Conservation (phyloP, 2,888 invertebrate genomes). For the Acleris literana region DNA sequence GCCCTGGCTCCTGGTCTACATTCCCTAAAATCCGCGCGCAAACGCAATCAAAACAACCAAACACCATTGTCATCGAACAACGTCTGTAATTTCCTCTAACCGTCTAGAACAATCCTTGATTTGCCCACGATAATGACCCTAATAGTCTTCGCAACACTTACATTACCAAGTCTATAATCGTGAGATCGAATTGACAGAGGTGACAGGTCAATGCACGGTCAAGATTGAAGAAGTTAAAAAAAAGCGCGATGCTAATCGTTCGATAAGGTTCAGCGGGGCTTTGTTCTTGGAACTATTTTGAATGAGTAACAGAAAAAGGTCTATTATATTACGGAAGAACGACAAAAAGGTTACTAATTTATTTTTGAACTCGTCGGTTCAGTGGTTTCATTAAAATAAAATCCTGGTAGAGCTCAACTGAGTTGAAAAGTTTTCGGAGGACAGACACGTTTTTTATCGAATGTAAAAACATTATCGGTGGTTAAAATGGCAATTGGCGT, state of each 20-base stretch:
- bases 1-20: conserved; percentile 1
- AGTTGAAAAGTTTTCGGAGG: too few relatives aligned
- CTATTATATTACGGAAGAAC: neutral
- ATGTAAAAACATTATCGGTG: too few relatives aligned
- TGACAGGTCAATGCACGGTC: conserved; percentile 15
- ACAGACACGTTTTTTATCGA: too few relatives aligned
- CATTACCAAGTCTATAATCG: conserved; percentile 10
- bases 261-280: conserved; percentile 22
- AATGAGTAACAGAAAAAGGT: neutral
- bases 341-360: conserved; percentile 1
- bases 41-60: conserved; percentile 31
- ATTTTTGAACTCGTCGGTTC: too few relatives aligned
- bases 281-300: conserved; percentile 7
- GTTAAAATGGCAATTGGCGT: too few relatives aligned
- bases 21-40: conserved; percentile 9
- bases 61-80: conserved; percentile 42
- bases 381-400: too few relatives aligned
- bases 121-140: conserved; percentile 25
- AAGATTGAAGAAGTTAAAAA: neutral
- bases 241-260: conserved; percentile 21
- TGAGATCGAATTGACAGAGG: conserved; percentile 10
- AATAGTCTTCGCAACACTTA: conserved; percentile 1
- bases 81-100: conserved; percentile 47
- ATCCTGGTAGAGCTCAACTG: too few relatives aligned
- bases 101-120: conserved; percentile 17